phyloP scores from a whole-genome alignment of 2,888 invertebrate genomes.

The Miltochrista miniata region DNA sequence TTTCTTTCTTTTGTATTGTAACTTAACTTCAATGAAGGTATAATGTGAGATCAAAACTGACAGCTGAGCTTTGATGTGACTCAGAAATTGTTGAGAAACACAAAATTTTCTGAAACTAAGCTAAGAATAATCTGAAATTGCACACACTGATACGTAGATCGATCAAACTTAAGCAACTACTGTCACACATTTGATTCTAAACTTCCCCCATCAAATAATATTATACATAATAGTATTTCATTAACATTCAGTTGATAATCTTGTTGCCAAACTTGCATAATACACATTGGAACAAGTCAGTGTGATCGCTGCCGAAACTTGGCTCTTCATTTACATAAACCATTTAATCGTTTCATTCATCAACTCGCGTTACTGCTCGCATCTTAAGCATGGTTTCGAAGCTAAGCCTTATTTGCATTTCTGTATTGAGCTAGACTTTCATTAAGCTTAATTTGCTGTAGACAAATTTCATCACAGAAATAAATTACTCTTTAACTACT shows the following conservation, averaged over 20 bases:
- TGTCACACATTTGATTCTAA: not conserved
- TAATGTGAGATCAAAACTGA: too few relatives aligned
- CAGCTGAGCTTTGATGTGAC: too few relatives aligned
- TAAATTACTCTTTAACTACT: too few relatives aligned
- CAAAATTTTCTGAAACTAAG: too few relatives aligned
- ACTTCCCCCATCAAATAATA: not conserved
- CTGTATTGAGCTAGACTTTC: not conserved
- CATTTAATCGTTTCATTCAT: slow-evolving; percentile 41
- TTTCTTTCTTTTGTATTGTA: too few relatives aligned
- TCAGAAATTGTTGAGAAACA: too few relatives aligned
- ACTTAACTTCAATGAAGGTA: too few relatives aligned
- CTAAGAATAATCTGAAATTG: too few relatives aligned
- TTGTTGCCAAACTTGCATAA: slow-evolving; percentile 16
- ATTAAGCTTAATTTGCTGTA: too few relatives aligned
- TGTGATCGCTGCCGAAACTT: slow-evolving; percentile 22
- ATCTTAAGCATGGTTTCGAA: slow-evolving; percentile 5
- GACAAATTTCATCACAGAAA: too few relatives aligned
- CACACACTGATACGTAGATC: too few relatives aligned
- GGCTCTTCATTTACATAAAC: slow-evolving; percentile 57
- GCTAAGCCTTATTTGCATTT: not conserved
- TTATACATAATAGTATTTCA: not conserved
- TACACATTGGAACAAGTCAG: slow-evolving; percentile 20
- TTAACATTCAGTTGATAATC: slow-evolving; percentile 2
- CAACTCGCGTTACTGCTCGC: slow-evolving; percentile 22
- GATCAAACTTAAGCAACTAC: not conserved